Evolutionary conservation across 2,888 invertebrate species (phyloP).

Genomic region (Hyppa rectilinea): DNA sequence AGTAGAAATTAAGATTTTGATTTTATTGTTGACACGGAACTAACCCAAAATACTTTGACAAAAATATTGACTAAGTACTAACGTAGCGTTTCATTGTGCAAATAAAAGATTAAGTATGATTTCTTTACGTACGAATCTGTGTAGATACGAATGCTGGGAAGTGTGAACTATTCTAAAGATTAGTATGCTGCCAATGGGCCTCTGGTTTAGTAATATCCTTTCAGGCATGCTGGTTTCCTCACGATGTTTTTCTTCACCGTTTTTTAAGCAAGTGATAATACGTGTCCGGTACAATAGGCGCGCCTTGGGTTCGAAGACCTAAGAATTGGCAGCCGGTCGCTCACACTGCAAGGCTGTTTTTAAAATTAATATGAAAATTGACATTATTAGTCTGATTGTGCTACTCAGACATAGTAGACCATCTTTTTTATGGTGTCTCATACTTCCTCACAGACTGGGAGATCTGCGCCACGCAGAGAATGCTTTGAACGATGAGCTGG

Average conservation of each 20-base stretch:
- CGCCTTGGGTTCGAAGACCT: too few species aligned
- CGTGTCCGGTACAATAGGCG: too few species aligned
- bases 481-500: constrained; percentile 84
- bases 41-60: constrained; percentile 1
- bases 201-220: too few species aligned
- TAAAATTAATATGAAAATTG: too few species aligned
- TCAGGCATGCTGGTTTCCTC: too few species aligned
- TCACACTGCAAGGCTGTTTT: too few species aligned
- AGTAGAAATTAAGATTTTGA: background rate
- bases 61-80: constrained; percentile 14
- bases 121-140: background rate
- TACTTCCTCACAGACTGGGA: constrained; percentile 72
- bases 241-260: too few species aligned
- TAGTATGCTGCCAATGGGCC: too few species aligned
- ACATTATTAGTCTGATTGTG: too few species aligned
- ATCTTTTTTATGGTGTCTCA: background rate
- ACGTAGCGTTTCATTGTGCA: constrained; percentile 1
- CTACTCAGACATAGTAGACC: too few species aligned
- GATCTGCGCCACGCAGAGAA: constrained; percentile 83
- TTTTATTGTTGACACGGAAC: constrained; percentile 1
- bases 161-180: background rate
- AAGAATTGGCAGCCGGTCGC: too few species aligned
- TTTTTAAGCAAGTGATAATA: too few species aligned
- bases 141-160: background rate
- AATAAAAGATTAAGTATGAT: background rate